Base-by-base conservation (phyloP, 1,140 invertebrate genomes). In the Drosophila obscura region DNA sequence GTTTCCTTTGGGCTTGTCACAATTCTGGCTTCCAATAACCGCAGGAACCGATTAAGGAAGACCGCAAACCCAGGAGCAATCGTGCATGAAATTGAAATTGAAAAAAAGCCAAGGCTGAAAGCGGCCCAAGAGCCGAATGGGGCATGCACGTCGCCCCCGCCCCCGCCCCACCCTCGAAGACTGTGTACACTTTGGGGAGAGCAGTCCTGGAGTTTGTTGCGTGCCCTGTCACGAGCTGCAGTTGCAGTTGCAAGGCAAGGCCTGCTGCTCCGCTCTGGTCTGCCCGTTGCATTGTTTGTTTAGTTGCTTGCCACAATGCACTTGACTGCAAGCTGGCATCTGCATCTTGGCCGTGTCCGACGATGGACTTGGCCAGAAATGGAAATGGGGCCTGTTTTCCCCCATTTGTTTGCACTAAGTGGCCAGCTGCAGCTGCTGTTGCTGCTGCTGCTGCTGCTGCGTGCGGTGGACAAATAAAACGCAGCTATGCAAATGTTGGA, bases 281-380 rank as follows among this genome's bases (percentile, higher is more conserved):
- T 46, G 16, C 3, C 53, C 28, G 31, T 26, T 5, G 44, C 43
- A 5, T 59, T 71, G 66, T 52, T 71, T 72, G 66, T 48, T 72
- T 71, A 46, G 48, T 71, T 72, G 55, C 26, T 7, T 49, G 64
- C 39, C 39, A 55, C 50, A 62, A 53, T 62, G 60, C 50, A 62
- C 41, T 62, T 35, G 60, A 55, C 66, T 69, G 66, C 66, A 49
- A 50, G 66, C 66, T 69, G 66, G 51, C 58, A 73, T 62, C 67
- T 72, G 66, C 45, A 41, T 57, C 59, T 24, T 44, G 39, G 53
- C 16, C 9, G 16, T 11, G 8, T 15, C 15, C 45, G 2, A 11
- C 45, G 4, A 19, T 46, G 2, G 8, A 11, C 19, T 46, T 16
- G 45, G 28, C 2, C 28, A 2, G 8, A 9, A 31, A 31, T 60